phyloP scores from a whole-genome alignment of 2,113 vertebrate species.

The Proterorhinus semilunaris region DNA sequence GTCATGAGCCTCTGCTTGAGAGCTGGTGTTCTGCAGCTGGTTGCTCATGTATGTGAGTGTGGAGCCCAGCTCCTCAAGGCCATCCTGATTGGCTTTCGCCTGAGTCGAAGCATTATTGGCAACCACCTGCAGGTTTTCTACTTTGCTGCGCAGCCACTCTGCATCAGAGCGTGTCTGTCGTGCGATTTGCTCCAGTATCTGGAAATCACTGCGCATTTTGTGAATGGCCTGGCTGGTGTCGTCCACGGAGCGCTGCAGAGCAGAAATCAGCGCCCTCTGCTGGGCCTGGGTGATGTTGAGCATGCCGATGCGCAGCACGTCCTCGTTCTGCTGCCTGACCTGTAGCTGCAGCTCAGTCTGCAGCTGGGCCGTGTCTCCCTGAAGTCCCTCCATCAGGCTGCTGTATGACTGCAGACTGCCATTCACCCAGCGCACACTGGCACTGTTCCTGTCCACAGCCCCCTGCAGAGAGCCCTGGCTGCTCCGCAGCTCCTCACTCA shows the following conservation, averaged over 20 bases:
- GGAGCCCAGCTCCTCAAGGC: conserved; percentile 86
- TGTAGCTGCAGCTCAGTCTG: conserved; percentile 86
- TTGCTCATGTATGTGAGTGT: conserved; percentile 82
- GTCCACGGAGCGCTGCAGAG: conserved; percentile 87
- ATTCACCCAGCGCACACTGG: conserved; percentile 84
- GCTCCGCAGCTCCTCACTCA: conserved; percentile 80
- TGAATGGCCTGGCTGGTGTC: conserved; percentile 86
- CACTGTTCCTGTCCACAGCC: conserved; percentile 83
- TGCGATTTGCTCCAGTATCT: conserved; percentile 85
- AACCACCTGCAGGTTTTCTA: conserved; percentile 83
- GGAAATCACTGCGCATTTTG: conserved; percentile 87
- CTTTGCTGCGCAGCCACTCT: conserved; percentile 88
- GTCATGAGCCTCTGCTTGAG: conserved; percentile 82
- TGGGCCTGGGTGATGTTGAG: conserved; percentile 91
- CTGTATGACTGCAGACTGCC: conserved; percentile 86
- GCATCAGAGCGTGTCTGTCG: conserved; percentile 85
- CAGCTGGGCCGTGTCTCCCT: conserved; percentile 83
- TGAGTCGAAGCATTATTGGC: conserved; percentile 85
- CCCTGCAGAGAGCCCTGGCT: conserved; percentile 86
- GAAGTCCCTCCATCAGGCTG: conserved; percentile 82
- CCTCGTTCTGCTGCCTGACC: conserved; percentile 81
- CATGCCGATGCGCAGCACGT: conserved; percentile 84
- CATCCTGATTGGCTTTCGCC: conserved; percentile 87
- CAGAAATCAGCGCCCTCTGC: conserved; percentile 82
- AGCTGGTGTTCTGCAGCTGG: conserved; percentile 89